Evolutionary conservation across 2,113 vertebrate species (phyloP), one percentile per base, ranked within the genome.

Genomic region (Chionodraco myersi): DNA sequence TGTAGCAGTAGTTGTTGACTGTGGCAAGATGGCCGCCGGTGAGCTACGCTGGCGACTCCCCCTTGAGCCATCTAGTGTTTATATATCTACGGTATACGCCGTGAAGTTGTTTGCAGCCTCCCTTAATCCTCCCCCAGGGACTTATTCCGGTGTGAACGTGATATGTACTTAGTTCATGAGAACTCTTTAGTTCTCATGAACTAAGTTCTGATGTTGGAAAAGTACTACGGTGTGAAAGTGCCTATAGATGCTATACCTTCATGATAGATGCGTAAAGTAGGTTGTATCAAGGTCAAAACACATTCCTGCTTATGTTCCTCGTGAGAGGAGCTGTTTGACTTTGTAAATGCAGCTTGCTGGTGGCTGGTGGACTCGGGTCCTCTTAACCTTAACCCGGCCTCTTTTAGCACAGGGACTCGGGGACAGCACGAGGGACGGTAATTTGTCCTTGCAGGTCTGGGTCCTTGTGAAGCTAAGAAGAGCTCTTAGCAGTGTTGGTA

Each of bases 401-500:
- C 81, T 86, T 92, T 90, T 57, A 87, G 88, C 80, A 15, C 59
- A 0, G 86, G 88, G 88, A 91, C 89, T 90, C 62, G 2, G 90
- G 91, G 91, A 92, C 88, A 53, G 72, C 64, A 64, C 69, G 70
- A 59, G 80, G 85, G 83, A 88, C 77, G 86, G 86, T 86, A 87
- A 84, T 91, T 91, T 85, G 91, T 91, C 91, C 92, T 93, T 86
- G 89, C 88, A 88, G 87, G 86, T 88, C 86, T 16, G 60, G 84
- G 90, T 91, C 86, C 88, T 89, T 86, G 85, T 82, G 86, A 87
- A 85, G 67, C 79, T 68, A 58, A 85, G 79, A 87, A 77, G 77
- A 88, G 89, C 86, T 85, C 91, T 89, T 86, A 75, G 64, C 77
- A 16, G 54, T 86, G 88, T 87, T 92, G 86, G 86, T 93, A 92